These are phyloP conservation scores for Bedellia somnulentella DNA, from an alignment of 2,888 invertebrate species.

Conservation along the genomic window DNA sequence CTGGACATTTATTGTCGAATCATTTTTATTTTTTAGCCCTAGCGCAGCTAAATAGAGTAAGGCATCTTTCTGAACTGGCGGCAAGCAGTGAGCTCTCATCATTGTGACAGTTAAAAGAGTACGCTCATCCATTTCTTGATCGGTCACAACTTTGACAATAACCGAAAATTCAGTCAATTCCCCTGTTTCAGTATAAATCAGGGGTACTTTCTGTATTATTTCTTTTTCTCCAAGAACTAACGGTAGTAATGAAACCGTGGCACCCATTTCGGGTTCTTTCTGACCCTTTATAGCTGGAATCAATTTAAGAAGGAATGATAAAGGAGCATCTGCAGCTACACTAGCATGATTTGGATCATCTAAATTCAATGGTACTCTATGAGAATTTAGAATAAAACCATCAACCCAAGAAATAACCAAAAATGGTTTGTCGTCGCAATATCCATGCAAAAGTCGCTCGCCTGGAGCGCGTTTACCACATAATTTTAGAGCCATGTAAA, in stretches of 20 bases:
- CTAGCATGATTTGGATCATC: slow-evolving; percentile 18
- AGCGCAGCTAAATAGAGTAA: slow-evolving; percentile 34
- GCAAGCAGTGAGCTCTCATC: slow-evolving; percentile 40
- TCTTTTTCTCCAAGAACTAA: slow-evolving; percentile 32
- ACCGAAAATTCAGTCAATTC: slow-evolving; percentile 19
- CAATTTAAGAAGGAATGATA: slow-evolving; percentile 27
- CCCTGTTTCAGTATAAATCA: slow-evolving; percentile 24
- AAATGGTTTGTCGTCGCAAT: too few relatives aligned
- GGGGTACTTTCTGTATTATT: slow-evolving; percentile 18
- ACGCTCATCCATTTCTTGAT: slow-evolving; percentile 12
- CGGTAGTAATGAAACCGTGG: slow-evolving; percentile 35
- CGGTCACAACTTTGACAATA: slow-evolving; percentile 18
- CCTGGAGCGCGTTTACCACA: too few relatives aligned
- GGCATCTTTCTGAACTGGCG: slow-evolving; percentile 28
- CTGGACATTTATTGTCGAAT: slow-evolving; percentile 18
- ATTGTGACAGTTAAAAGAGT: slow-evolving; percentile 31
- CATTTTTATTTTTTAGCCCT: slow-evolving; percentile 23
- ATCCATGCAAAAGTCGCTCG: too few relatives aligned
- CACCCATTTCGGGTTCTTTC: slow-evolving; percentile 34
- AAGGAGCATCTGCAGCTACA: slow-evolving; percentile 25
- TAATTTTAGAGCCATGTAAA: too few relatives aligned
- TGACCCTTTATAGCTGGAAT: slow-evolving; percentile 19
- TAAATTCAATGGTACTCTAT: slow-evolving; percentile 23
- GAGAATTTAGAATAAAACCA: slow-evolving; percentile 13
- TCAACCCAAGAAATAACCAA: slow-evolving; percentile 27